Conservation (phyloP, 2,113 vertebrate species). For the Nannospalax galili region DNA sequence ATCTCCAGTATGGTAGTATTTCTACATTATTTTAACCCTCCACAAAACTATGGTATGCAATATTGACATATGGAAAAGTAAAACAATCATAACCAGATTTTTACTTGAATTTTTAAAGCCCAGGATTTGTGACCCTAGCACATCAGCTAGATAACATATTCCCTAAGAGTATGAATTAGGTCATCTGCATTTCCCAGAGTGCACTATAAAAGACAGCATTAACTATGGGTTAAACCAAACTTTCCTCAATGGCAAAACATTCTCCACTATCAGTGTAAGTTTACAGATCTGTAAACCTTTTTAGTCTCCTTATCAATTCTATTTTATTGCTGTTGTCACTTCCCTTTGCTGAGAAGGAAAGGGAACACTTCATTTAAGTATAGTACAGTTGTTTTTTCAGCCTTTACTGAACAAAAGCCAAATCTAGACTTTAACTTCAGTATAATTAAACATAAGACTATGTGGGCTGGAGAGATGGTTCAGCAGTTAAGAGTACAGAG, state of each 20-base stretch:
- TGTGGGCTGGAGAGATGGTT: neutral
- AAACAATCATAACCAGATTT: slow-evolving; percentile 2
- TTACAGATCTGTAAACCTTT: neutral
- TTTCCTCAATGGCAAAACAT: neutral
- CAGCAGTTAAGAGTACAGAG: too few relatives aligned
- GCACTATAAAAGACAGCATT: neutral
- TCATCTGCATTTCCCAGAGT: neutral
- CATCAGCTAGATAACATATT: neutral
- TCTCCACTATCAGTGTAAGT: slow-evolving; percentile 13
- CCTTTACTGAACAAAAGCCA: slow-evolving; percentile 36
- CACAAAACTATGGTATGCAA: neutral
- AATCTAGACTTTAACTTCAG: slow-evolving; percentile 16
- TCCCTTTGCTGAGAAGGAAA: neutral
- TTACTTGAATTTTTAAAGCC: slow-evolving; percentile 21
- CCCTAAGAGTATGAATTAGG: neutral
- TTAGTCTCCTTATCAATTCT: slow-evolving; percentile 12
- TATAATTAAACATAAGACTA: neutral
- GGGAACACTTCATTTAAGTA: neutral
- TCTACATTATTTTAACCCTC: neutral
- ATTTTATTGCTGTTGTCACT: neutral
- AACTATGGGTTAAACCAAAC: neutral
- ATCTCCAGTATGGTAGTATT: neutral
- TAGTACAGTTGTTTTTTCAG: neutral
- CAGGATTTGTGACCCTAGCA: neutral
- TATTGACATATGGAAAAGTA: neutral